Percentiles rank a stretch among this genome's conserved stretches.
Conservation (phyloP, 2,888 invertebrate genomes). For the Dascillus cervinus region DNA sequence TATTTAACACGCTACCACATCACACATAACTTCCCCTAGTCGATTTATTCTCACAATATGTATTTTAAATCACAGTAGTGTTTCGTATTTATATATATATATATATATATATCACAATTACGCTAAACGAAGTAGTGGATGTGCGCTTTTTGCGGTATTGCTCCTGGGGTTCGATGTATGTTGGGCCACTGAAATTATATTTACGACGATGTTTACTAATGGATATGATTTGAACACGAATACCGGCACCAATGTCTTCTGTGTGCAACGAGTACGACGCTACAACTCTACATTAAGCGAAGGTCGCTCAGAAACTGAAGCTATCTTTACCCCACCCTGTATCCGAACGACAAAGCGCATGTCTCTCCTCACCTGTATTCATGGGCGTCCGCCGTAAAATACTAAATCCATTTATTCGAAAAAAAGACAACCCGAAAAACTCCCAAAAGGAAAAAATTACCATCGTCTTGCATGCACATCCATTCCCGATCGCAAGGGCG, state of each 20-base stretch:
- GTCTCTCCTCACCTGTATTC: constrained; percentile 14
- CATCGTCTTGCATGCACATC: too few species aligned
- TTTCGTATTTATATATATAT: too few species aligned
- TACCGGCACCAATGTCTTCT: constrained; percentile 9
- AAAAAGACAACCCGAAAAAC: too few species aligned
- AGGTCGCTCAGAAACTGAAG: constrained; percentile 14
- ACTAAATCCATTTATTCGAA: too few species aligned
- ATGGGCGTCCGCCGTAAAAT: constrained; percentile 17
- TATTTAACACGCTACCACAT: constrained; percentile 4
- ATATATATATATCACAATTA: too few species aligned
- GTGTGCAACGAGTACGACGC: constrained; percentile 1
- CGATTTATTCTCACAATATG: too few species aligned
- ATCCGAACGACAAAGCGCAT: constrained; percentile 11
- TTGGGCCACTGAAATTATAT: constrained; percentile 1
- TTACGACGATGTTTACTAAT: constrained; percentile 3
- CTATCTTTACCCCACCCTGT: constrained; percentile 21
- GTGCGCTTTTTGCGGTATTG: too few species aligned
- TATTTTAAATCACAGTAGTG: constrained; percentile 4
- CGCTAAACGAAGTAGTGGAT: too few species aligned
- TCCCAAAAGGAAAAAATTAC: too few species aligned
- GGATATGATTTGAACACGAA: constrained; percentile 6
- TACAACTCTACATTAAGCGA: constrained; percentile 6
- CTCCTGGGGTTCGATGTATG: constrained; percentile 15
- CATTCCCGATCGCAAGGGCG: too few species aligned
- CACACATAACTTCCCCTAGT: background rate